Evolutionary conservation across 2,797 vertebrate species (phyloP).

Genomic region (Acipenser ruthenus): DNA sequence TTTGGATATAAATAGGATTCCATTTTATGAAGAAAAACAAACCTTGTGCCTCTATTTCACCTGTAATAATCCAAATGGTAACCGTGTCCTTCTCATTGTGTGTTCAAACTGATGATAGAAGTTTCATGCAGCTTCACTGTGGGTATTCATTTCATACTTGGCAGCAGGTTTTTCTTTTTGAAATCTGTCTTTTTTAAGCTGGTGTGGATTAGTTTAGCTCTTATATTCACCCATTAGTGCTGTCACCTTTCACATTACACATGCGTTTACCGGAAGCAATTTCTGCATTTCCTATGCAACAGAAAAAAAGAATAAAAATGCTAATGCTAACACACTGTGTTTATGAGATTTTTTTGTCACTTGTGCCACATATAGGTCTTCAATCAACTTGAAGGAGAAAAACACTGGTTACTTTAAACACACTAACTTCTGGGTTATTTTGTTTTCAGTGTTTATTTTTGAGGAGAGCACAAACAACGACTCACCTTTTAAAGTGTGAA

Average conservation of each 20-base stretch:
- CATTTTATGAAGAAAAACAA: not conserved
- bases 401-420: no score
- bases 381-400: no score
- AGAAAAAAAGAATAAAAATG: slow-evolving; percentile 86
- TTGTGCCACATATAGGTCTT: not conserved
- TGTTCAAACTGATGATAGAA: slow-evolving; percentile 61
- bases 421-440: no score
- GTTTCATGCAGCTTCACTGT: slow-evolving; percentile 76
- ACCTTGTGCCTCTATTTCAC: slow-evolving; percentile 68
- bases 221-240: slow-evolving; percentile 82
- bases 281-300: slow-evolving; percentile 99
- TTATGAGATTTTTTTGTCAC: slow-evolving; percentile 33
- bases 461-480: no score
- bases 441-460: no score
- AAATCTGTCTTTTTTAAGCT: slow-evolving; percentile 58
- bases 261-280: slow-evolving; percentile 95
- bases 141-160: slow-evolving; percentile 72
- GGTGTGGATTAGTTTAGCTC: slow-evolving; percentile 81
- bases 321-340: slow-evolving; percentile 74
- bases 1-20: not conserved
- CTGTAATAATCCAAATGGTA: slow-evolving; percentile 79
- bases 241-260: slow-evolving; percentile 84
- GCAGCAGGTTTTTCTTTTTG: slow-evolving; percentile 52
- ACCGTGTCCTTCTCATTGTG: slow-evolving; percentile 71
- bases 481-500: no score